phyloP scores from a whole-genome alignment of 1,140 invertebrate species.

The Drosophila kikkawai region DNA sequence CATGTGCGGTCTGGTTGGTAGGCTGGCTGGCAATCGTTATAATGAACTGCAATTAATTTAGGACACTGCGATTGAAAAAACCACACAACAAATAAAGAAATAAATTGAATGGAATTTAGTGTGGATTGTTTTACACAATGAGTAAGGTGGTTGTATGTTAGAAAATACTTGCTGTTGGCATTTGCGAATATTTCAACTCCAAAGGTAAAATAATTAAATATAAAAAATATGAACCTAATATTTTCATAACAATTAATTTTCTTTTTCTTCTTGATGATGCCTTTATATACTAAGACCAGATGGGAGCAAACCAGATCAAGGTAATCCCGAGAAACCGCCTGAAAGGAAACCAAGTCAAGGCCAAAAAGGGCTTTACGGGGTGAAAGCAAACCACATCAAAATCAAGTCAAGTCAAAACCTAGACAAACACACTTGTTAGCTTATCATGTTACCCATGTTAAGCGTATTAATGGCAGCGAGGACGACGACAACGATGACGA shows the following conservation, averaged over 20 bases:
- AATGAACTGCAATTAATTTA: slow-evolving; percentile 73
- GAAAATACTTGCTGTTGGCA: background rate
- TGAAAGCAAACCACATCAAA: slow-evolving; percentile 59
- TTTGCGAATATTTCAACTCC: background rate
- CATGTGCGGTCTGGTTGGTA: slow-evolving; percentile 47
- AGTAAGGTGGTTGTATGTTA: background rate
- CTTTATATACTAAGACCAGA: background rate
- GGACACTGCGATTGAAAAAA: slow-evolving; percentile 36
- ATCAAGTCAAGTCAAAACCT: slow-evolving; percentile 77
- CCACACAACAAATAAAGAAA: slow-evolving; percentile 1
- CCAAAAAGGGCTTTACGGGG: slow-evolving; percentile 32
- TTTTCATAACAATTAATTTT: background rate
- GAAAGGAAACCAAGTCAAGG: slow-evolving; percentile 47
- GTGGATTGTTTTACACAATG: slow-evolving; percentile 2
- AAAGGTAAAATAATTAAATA: background rate
- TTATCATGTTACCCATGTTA: slow-evolving; percentile 83
- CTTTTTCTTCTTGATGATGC: background rate
- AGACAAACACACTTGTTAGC: slow-evolving; percentile 82
- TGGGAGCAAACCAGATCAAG: slow-evolving; percentile 13
- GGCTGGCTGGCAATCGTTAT: slow-evolving; percentile 35
- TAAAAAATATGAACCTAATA: background rate
- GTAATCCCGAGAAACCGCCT: slow-evolving; percentile 31
- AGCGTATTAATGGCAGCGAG: slow-evolving; percentile 72
- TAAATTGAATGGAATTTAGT: slow-evolving; percentile 8
- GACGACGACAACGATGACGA: slow-evolving; percentile 33